A percentile compares a stretch with the other conserved stretches of the same genome.
phyloP scores from a whole-genome alignment of 2,888 invertebrate species.

The Allophyes oxyacanthae region DNA sequence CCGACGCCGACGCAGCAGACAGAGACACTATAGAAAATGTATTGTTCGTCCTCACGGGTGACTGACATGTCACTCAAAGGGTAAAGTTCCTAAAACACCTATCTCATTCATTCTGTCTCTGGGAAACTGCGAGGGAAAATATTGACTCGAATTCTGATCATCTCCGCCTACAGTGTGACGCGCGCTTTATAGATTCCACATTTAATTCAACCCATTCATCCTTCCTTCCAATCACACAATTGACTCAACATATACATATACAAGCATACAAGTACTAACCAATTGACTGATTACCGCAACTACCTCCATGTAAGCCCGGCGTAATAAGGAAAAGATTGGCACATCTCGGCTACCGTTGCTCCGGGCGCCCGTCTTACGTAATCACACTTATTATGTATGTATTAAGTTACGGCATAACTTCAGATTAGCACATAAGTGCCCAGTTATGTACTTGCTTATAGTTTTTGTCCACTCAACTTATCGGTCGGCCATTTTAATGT shows the following conservation, averaged over 20 bases:
- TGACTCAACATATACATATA: not conserved
- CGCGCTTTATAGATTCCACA: not conserved
- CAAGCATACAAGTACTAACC: not conserved
- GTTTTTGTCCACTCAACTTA: conserved; percentile 50
- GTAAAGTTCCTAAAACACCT: too few species aligned
- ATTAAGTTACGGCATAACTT: conserved; percentile 71
- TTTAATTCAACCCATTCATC: not conserved
- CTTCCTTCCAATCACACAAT: not conserved
- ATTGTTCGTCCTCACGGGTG: too few species aligned
- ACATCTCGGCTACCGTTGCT: conserved; percentile 84
- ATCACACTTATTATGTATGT: conserved; percentile 86
- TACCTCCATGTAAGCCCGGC: conserved; percentile 64
- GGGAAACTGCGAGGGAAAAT: too few species aligned
- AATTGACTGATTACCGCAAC: conserved; percentile 11
- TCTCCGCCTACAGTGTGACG: not conserved
- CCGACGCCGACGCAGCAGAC: too few species aligned
- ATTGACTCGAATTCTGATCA: too few species aligned
- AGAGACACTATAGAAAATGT: too few species aligned
- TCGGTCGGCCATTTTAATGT: conserved; percentile 38
- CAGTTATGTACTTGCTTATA: conserved; percentile 58
- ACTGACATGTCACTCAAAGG: too few species aligned
- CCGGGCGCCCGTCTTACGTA: conserved; percentile 78
- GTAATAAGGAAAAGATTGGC: conserved; percentile 84
- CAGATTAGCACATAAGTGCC: conserved; percentile 78
- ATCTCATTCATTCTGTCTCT: too few species aligned